These are phyloP conservation scores for Galbula dea DNA, from an alignment of 2,113 vertebrate genomes.

Conservation along the genomic window DNA sequence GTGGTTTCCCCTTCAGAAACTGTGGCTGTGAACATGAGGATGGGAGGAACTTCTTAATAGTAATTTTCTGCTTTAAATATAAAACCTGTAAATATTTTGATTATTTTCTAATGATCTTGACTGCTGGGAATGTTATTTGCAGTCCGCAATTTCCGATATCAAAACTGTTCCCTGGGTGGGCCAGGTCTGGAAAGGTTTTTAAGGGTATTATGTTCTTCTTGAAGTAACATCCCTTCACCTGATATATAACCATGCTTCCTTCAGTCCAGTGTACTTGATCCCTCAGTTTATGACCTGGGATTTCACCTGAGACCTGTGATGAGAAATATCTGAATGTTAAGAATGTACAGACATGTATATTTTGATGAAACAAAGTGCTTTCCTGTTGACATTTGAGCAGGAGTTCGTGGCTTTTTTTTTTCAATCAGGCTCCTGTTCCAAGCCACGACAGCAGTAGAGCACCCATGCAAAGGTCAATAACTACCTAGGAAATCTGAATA, in stretches of 20 bases:
- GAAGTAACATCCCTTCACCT: neutral
- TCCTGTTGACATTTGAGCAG: neutral
- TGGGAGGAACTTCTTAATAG: neutral
- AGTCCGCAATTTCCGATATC: neutral
- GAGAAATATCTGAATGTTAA: neutral
- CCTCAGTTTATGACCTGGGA: neutral
- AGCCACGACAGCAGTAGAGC: neutral
- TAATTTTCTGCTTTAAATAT: neutral
- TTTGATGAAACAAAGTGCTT: neutral
- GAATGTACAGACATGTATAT: neutral
- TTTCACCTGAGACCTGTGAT: neutral
- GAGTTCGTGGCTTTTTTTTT: neutral
- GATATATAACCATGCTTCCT: neutral
- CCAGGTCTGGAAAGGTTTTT: conserved; percentile 18
- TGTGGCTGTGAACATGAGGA: neutral
- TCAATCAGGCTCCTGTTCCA: neutral
- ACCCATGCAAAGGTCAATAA: neutral
- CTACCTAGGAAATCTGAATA: neutral
- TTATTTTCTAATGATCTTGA: conserved; percentile 13
- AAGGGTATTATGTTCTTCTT: neutral
- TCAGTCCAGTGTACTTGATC: neutral
- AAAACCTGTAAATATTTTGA: neutral
- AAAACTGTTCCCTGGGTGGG: conserved; percentile 27
- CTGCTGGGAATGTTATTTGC: neutral
- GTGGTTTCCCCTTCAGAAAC: neutral